Evolutionary conservation across 2,113 vertebrate species (phyloP), one percentile per base, ranked within the genome.

Genomic region (Agapornis roseicollis): DNA sequence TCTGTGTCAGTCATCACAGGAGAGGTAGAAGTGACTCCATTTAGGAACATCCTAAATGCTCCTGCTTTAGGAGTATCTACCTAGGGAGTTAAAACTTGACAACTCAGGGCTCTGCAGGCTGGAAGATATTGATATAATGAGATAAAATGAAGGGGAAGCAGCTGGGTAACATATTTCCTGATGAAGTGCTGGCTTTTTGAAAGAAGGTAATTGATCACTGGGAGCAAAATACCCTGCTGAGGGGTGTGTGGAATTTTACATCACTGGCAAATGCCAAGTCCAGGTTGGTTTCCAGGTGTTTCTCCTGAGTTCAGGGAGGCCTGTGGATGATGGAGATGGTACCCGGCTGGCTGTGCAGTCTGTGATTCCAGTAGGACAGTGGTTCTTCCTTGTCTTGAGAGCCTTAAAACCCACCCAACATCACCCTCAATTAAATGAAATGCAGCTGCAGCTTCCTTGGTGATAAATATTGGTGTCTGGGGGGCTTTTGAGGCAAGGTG

Each of bases 81-180:
- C 61, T 15, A 8, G 41, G 55, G 81, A 39, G 4, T 37, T 71
- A 31, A 79, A 69, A 76, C 12, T 37, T 23, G 6, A 10, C 37
- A 44, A 5, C 44, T 76, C 50, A 27, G 63, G 9, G 41, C 52
- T 86, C 60, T 79, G n/a, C 53, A 58, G n/a, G 37, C 27, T 64
- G 84, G 69, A 37, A 85, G n/a, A 12, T 50, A 24, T 18, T 3
- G n/a, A 16, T 74, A 44, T 9, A n/a, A 46, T 17, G 37, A 60
- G 49, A 7, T 69, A 7, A 60, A 91, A 37, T 0, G 1, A 44
- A 29, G 6, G 24, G 5, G 13, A 42, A 56, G 33, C 50, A 76
- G 19, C 37, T 52, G 22, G 3, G 25, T 10, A 16, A 39, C 1
- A 0, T 17, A 4, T 5, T 33, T 49, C n/a, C 56, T 58, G 22